Percentiles rank a stretch among this genome's conserved stretches.
These are phyloP conservation scores for Epiblema foenella DNA, from an alignment of 2,888 invertebrate species.

Conservation along the genomic window DNA sequence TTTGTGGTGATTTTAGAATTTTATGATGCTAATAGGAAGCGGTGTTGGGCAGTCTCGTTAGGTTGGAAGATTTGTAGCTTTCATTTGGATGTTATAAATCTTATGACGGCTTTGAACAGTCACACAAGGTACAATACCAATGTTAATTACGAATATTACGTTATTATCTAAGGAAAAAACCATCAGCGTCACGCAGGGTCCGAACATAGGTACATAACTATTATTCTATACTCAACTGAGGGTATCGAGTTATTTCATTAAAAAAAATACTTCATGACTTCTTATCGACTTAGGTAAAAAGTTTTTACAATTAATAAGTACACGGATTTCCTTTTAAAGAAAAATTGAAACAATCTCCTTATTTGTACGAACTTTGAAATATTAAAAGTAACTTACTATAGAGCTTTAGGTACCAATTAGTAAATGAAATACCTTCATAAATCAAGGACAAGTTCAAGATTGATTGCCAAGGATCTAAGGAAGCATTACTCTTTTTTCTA, in stretches of 20 bases:
- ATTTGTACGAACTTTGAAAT: background rate
- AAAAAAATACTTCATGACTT: background rate
- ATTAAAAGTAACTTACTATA: background rate
- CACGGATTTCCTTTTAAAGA: background rate
- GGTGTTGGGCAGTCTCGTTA: conserved; percentile 12
- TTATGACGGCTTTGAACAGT: conserved; percentile 29
- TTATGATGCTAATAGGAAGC: conserved; percentile 35
- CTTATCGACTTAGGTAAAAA: background rate
- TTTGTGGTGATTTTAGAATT: conserved; percentile 37
- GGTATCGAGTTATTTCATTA: background rate
- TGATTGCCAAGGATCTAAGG: conserved; percentile 42
- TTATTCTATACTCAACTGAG: background rate
- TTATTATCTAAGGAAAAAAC: background rate
- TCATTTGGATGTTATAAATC: conserved; percentile 10
- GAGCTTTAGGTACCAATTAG: conserved; percentile 45
- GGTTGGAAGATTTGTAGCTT: conserved; percentile 24
- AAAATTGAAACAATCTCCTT: background rate
- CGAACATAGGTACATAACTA: background rate
- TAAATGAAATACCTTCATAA: conserved; percentile 33
- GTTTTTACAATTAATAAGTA: background rate
- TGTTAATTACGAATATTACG: background rate
- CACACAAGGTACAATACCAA: conserved; percentile 35
- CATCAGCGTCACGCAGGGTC: background rate
- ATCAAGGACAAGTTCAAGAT: conserved; percentile 44
- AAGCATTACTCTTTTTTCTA: conserved; percentile 39